phyloP scores from a whole-genome alignment of 2,113 vertebrate species.

The Pimephales promelas region DNA sequence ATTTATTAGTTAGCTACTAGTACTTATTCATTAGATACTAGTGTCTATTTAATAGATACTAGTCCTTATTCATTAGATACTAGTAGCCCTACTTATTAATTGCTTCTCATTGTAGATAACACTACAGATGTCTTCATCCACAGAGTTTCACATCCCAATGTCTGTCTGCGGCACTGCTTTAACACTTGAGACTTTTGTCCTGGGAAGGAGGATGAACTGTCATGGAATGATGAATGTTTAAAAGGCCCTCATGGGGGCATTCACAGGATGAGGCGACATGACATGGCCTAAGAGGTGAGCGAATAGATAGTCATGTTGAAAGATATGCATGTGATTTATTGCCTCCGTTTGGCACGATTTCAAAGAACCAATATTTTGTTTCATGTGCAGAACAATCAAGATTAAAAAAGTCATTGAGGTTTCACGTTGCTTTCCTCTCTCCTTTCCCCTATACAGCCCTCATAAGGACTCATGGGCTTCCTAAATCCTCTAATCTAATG shows the following conservation, averaged over 20 bases:
- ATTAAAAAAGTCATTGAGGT: not conserved
- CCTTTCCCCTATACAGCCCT: not conserved
- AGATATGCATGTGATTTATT: conserved; percentile 6
- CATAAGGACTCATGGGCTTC: not conserved
- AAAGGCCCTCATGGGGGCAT: conserved; percentile 30
- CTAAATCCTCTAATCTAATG: conserved; percentile 6
- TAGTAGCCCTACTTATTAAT: too few relatives aligned
- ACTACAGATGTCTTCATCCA: conserved; percentile 43
- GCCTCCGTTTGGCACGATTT: conserved; percentile 10
- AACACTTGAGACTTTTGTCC: conserved; percentile 20
- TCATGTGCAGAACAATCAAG: conserved; percentile 1
- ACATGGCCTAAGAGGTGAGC: conserved; percentile 11
- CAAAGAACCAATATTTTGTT: conserved; percentile 17
- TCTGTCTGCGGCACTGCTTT: not conserved
- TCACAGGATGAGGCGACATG: conserved; percentile 16
- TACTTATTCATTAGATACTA: too few relatives aligned
- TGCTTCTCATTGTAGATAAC: conserved; percentile 28
- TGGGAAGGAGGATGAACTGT: not conserved
- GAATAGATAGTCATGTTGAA: conserved; percentile 1
- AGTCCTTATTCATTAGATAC: too few relatives aligned
- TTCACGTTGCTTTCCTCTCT: not conserved
- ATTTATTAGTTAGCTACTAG: too few relatives aligned
- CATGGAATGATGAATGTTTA: conserved; percentile 25
- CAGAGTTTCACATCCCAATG: not conserved
- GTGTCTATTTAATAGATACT: too few relatives aligned